A percentile compares a stretch with the other conserved stretches of the same genome.
These are phyloP conservation scores for Pagetopsis macropterus DNA, from an alignment of 2,797 vertebrate genomes.

Conservation along the genomic window DNA sequence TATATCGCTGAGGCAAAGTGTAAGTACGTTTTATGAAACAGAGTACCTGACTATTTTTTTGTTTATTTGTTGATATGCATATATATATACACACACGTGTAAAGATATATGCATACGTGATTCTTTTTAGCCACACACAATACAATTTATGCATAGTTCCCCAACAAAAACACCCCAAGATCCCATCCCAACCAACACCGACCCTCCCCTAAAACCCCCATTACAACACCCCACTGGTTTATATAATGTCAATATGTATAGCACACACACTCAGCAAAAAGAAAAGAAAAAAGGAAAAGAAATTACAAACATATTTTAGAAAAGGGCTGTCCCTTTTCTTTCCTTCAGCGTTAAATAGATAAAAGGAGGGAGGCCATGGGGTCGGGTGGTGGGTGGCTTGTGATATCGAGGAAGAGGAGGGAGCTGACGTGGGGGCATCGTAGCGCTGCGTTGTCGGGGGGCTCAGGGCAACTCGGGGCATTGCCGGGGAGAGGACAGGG, in stretches of 20 bases:
- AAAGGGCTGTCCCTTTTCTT: slow-evolving; percentile 76
- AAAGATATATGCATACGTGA: slow-evolving; percentile 83
- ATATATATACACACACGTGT: slow-evolving; percentile 81
- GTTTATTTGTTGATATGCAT: slow-evolving; percentile 83
- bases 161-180: slow-evolving; percentile 73
- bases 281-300: slow-evolving; percentile 66
- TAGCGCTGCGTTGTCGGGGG: slow-evolving; percentile 56
- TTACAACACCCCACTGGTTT: slow-evolving; percentile 75
- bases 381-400: slow-evolving; percentile 67
- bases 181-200: slow-evolving; percentile 67
- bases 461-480: slow-evolving; percentile 60
- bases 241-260: slow-evolving; percentile 94
- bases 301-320: slow-evolving; percentile 73
- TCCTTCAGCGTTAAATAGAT: slow-evolving; percentile 72
- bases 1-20: slow-evolving; percentile 96
- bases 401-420: slow-evolving; percentile 58
- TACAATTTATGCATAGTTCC: slow-evolving; percentile 98
- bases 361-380: slow-evolving; percentile 69
- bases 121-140: slow-evolving; percentile 89
- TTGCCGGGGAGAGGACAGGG: slow-evolving; percentile 40
- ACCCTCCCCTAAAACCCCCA: slow-evolving; percentile 64
- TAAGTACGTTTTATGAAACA: slow-evolving; percentile 91
- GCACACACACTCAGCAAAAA: slow-evolving; percentile 94
- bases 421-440: slow-evolving; percentile 53
- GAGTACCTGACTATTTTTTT: slow-evolving; percentile 87